Evolutionary conservation across 2,113 vertebrate genomes (phyloP).

Genomic region (Nansenia antarctica): DNA sequence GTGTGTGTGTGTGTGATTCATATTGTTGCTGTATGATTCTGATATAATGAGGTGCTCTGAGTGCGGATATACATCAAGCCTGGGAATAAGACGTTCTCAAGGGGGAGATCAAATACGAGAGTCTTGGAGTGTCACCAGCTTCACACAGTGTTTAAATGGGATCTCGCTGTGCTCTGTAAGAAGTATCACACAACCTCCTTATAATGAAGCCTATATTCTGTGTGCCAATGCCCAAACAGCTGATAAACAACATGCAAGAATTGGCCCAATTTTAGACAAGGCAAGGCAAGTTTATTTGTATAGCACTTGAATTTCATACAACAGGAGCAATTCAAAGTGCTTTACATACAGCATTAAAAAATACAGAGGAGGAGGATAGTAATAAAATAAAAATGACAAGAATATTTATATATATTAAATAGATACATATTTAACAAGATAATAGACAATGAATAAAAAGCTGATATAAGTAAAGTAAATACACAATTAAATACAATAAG

Average conservation of each 20-base stretch:
- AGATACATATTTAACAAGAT: too few species aligned
- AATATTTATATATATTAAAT: too few species aligned
- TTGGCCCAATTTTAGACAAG: neutral
- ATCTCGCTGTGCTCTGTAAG: conserved; percentile 21
- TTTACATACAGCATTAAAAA: too few species aligned
- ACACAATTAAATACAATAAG: too few species aligned
- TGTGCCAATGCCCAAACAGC: conserved; percentile 22
- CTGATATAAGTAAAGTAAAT: too few species aligned
- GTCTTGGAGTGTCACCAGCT: conserved; percentile 36
- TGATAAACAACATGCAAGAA: conserved; percentile 21
- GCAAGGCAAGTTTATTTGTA: too few species aligned
- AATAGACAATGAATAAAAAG: too few species aligned
- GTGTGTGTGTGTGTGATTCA: conserved; percentile 33
- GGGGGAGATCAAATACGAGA: conserved; percentile 50
- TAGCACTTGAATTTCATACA: too few species aligned
- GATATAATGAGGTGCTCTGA: conserved; percentile 44
- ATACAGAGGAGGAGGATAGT: neutral
- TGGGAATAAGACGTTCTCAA: conserved; percentile 36
- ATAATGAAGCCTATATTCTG: conserved; percentile 36
- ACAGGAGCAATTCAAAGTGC: too few species aligned
- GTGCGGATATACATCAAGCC: conserved; percentile 43
- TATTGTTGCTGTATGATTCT: conserved; percentile 39
- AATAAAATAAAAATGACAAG: neutral
- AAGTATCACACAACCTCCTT: conserved; percentile 28
- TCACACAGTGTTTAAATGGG: conserved; percentile 28